These are phyloP conservation scores for Leptinotarsa juncta DNA, from an alignment of 2,888 invertebrate species.

Conservation along the genomic window DNA sequence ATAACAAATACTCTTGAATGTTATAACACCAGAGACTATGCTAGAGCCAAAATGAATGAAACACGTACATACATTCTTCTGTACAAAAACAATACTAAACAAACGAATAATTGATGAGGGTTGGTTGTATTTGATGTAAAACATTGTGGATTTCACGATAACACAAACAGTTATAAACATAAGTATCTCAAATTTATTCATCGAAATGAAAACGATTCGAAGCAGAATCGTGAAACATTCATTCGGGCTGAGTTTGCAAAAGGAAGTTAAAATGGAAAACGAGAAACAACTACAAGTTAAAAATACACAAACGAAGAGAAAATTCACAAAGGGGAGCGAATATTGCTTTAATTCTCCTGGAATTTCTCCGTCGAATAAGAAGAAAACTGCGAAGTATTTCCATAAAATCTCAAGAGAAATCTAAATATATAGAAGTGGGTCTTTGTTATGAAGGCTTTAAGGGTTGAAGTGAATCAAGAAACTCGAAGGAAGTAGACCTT, in stretches of 20 bases:
- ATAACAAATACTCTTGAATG: too few species aligned
- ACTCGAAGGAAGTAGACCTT: slow-evolving; percentile 30
- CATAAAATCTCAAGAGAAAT: slow-evolving; percentile 64
- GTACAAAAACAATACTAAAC: not conserved
- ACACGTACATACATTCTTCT: not conserved
- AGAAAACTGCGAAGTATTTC: slow-evolving; percentile 64
- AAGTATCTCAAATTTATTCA: slow-evolving; percentile 14
- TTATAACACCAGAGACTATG: too few species aligned
- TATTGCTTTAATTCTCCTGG: slow-evolving; percentile 51
- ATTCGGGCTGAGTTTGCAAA: slow-evolving; percentile 32
- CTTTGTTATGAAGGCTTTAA: slow-evolving; percentile 58
- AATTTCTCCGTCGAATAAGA: slow-evolving; percentile 52
- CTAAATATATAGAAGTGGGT: slow-evolving; percentile 62
- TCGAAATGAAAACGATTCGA: slow-evolving; percentile 24
- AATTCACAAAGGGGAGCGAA: slow-evolving; percentile 41
- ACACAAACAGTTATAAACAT: slow-evolving; percentile 11
- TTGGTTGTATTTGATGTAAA: not conserved
- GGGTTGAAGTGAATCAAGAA: slow-evolving; percentile 50
- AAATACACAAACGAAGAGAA: slow-evolving; percentile 43
- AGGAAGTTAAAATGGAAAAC: slow-evolving; percentile 32
- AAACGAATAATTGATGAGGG: not conserved
- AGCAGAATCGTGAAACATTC: slow-evolving; percentile 33
- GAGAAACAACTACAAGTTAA: slow-evolving; percentile 33
- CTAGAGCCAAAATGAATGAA: too few species aligned
- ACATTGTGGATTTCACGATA: not conserved